Evolutionary conservation across 2,888 invertebrate genomes (phyloP).

Genomic region (Cepaea hortensis): DNA sequence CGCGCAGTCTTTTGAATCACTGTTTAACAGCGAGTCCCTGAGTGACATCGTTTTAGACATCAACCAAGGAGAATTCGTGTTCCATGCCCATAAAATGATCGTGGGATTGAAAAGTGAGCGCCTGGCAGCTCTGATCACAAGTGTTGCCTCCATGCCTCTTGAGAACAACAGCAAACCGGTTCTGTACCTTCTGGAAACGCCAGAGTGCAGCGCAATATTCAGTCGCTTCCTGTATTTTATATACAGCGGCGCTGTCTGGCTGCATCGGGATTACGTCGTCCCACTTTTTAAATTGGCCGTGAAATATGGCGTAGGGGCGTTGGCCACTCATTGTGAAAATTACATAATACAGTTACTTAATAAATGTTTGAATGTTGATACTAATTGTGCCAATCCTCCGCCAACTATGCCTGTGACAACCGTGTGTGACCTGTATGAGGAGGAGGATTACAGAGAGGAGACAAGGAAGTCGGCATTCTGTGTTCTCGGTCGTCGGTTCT

Average conservation of each 20-base stretch:
- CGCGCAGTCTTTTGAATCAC: constrained; percentile 67
- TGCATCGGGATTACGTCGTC: constrained; percentile 72
- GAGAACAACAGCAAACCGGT: constrained; percentile 55
- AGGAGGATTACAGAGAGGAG: constrained; percentile 59
- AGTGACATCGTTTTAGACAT: constrained; percentile 68
- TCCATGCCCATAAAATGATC: constrained; percentile 70
- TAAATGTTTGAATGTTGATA: constrained; percentile 53
- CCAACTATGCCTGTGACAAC: constrained; percentile 47
- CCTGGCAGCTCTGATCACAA: constrained; percentile 64
- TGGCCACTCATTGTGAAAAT: constrained; percentile 70
- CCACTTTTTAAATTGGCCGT: constrained; percentile 71
- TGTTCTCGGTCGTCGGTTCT: constrained; percentile 66
- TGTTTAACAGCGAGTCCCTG: constrained; percentile 68
- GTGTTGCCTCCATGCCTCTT: constrained; percentile 51
- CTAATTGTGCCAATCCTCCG: constrained; percentile 38
- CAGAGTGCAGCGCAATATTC: constrained; percentile 71
- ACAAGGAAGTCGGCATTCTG: constrained; percentile 63
- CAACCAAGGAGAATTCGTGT: constrained; percentile 65
- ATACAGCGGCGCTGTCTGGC: constrained; percentile 73
- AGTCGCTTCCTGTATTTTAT: constrained; percentile 73
- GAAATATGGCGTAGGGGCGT: constrained; percentile 69
- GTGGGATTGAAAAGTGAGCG: constrained; percentile 69
- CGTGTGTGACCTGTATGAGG: constrained; percentile 54
- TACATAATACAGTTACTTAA: constrained; percentile 69
- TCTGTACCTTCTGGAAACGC: constrained; percentile 64